Percentiles rank a stretch among this genome's conserved stretches.
phyloP scores from a whole-genome alignment of 2,113 vertebrate genomes.

The Capreolus pygargus region DNA sequence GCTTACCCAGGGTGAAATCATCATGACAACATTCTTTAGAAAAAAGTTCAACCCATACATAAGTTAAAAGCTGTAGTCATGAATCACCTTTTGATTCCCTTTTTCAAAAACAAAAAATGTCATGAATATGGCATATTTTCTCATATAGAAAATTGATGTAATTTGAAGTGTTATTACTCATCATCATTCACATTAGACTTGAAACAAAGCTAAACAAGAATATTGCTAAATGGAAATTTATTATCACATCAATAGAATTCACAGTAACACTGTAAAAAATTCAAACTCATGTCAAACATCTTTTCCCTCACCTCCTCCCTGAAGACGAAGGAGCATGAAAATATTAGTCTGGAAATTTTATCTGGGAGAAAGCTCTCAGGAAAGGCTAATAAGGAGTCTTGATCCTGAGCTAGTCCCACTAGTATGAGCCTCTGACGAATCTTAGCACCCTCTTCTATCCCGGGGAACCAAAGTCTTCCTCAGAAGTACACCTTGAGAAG shows the following conservation, averaged over 20 bases:
- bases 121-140: constrained; percentile 61
- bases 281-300: constrained; percentile 23
- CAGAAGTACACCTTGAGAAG: neutral
- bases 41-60: constrained; percentile 44
- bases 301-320: neutral
- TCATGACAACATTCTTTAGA: constrained; percentile 61
- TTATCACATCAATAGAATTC: constrained; percentile 54
- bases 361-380: neutral
- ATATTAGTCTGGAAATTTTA: neutral
- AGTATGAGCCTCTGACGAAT: neutral
- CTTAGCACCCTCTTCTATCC: neutral
- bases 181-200: constrained; percentile 51
- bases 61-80: constrained; percentile 60
- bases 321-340: neutral
- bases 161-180: constrained; percentile 63
- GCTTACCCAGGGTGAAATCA: constrained; percentile 47
- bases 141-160: constrained; percentile 65
- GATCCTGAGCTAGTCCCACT: neutral
- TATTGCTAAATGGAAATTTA: constrained; percentile 60
- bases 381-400: neutral
- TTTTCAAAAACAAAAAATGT: constrained; percentile 58
- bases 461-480: neutral
- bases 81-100: constrained; percentile 55
- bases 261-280: constrained; percentile 9
- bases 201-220: constrained; percentile 60